Base-by-base conservation (phyloP, 2,888 invertebrate species). In the Euspilapteryx auroguttella region DNA sequence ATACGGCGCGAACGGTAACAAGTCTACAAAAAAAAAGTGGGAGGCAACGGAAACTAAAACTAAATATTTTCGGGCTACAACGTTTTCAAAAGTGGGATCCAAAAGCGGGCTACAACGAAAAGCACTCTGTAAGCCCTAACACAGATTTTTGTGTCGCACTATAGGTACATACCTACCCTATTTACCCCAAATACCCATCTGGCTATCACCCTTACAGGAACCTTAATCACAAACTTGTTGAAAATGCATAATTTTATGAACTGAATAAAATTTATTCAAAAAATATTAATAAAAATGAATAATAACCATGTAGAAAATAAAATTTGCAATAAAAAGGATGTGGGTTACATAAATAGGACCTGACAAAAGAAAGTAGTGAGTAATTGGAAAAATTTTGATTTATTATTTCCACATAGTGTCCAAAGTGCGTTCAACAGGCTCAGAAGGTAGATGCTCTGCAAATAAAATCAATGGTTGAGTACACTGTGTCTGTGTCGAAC, bases 391-490 rank as follows among this genome's bases (percentile, higher is more conserved):
- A 73, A 73, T 71, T 71, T 65, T 55, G 69, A 66, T 73, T 71
- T 71, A 71, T 73, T 73, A 73, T 75, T 73, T 75, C 73, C 75
- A 73, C 68, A 71, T 68, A 69, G 59, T 71, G 63, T 73, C 75
- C 75, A 71, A 55, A 63, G 64, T 65, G 69, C 63, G 68, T 66
- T 68, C 69, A 54, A 71, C 69, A 57, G 71, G 65, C 62, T 64
- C 55, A 62, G 68, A 65, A 52, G 57, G 68, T 59, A 68, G 73
- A 48, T 59, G 41, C 66, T 75, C 75, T 75, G 75, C 46, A 75
- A 75, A 68, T 59, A 73, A 73, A 73, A 9, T 6, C 23, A 10
- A 6, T 9, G 4, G 10, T 23, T 6, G 10, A 23, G 7, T 6
- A 23, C 10, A n/a, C n/a, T n/a, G n/a, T n/a, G n/a, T n/a, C n/a